These are phyloP conservation scores for Eudyptes chrysolophus DNA, from an alignment of 2,113 vertebrate species.

Conservation along the genomic window DNA sequence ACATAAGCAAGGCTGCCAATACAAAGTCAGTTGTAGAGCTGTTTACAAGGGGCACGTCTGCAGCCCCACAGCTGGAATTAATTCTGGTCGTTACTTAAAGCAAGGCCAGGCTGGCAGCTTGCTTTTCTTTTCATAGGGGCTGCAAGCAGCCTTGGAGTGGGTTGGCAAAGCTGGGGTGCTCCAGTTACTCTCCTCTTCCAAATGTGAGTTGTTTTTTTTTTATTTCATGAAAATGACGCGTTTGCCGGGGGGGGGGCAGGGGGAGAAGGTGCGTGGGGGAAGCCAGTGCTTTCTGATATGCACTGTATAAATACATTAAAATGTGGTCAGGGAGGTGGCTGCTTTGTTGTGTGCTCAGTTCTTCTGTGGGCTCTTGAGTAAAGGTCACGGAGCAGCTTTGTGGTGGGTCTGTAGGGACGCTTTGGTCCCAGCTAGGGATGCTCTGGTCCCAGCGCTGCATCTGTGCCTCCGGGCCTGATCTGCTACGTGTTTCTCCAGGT, in stretches of 20 bases:
- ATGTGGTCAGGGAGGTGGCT: accelerated
- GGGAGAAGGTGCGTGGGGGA: accelerated
- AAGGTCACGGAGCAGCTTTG: background rate
- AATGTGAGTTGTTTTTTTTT: background rate
- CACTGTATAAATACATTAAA: accelerated
- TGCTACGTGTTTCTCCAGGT: accelerated
- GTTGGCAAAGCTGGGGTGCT: accelerated
- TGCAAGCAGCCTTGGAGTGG: no score
- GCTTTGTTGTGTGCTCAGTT: background rate
- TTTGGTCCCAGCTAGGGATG: no score
- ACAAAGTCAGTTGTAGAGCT: accelerated
- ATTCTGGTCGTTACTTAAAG: background rate
- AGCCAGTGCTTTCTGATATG: accelerated
- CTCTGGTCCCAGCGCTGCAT: accelerated
- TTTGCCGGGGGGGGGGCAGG: accelerated
- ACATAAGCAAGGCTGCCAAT: background rate
- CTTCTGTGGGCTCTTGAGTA: accelerated
- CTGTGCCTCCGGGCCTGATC: no score
- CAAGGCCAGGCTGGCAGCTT: accelerated
- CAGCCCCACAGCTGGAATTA: background rate
- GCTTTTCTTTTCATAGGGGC: accelerated
- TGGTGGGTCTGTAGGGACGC: no score
- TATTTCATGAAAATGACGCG: accelerated
- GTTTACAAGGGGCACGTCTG: background rate
- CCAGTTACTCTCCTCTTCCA: accelerated